Conservation (phyloP, 2,888 invertebrate species). For the Barypeithes pellucidus region DNA sequence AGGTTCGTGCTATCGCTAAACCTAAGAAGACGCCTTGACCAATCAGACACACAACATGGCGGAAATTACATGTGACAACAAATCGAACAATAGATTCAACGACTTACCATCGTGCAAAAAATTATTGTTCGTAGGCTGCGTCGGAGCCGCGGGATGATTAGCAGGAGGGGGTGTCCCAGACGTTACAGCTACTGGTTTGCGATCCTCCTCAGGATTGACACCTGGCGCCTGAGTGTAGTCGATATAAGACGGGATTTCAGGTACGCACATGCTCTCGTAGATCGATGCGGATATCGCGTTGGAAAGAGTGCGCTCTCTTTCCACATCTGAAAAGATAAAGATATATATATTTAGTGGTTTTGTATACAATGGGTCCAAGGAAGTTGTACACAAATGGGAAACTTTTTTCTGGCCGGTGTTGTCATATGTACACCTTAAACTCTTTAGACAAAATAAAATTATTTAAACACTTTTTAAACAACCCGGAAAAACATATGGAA, state of each 20-base stretch:
- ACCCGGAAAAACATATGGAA: too few relatives aligned
- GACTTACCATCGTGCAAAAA: conserved; percentile 77
- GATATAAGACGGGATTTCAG: conserved; percentile 82
- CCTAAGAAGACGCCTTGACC: too few relatives aligned
- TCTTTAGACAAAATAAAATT: too few relatives aligned
- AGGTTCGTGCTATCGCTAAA: too few relatives aligned
- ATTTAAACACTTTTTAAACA: too few relatives aligned
- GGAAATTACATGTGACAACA: background rate
- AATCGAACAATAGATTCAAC: conserved; percentile 61
- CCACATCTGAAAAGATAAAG: conserved; percentile 79
- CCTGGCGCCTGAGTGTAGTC: conserved; percentile 70
- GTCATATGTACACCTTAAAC: too few relatives aligned
- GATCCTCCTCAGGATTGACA: conserved; percentile 68
- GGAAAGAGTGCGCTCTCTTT: conserved; percentile 82
- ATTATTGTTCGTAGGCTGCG: conserved; percentile 64
- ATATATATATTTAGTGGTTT: too few relatives aligned
- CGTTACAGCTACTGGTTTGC: conserved; percentile 66
- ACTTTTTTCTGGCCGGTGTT: too few relatives aligned
- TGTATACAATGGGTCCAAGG: too few relatives aligned
- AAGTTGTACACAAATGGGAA: too few relatives aligned
- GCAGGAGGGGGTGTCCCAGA: conserved; percentile 66
- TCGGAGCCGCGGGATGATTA: conserved; percentile 64
- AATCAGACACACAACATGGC: too few relatives aligned
- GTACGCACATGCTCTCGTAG: conserved; percentile 85
- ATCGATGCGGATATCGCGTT: conserved; percentile 78